Evolutionary conservation across 2,113 vertebrate genomes (phyloP).

Genomic region (Anguilla rostrata): DNA sequence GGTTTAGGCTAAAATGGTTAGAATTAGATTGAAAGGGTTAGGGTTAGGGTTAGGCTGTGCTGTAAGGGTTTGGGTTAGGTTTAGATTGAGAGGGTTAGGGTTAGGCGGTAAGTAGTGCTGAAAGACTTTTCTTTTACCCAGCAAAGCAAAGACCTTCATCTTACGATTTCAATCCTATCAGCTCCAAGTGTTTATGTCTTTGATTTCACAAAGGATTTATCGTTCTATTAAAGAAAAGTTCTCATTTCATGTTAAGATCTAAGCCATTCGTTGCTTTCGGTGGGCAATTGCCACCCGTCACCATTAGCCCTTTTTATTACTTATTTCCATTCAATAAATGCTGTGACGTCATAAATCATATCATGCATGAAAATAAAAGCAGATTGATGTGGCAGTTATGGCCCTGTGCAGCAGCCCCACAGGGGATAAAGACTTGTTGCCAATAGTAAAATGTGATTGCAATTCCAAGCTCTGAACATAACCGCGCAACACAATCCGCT

Average conservation of each 20-base stretch:
- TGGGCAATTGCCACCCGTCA: conserved; percentile 29
- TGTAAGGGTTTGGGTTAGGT: no score
- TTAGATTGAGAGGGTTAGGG: no score
- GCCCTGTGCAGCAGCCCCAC: not conserved
- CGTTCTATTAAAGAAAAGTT: conserved; percentile 34
- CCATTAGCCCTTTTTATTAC: conserved; percentile 33
- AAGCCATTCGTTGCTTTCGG: conserved; percentile 28
- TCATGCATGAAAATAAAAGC: conserved; percentile 30
- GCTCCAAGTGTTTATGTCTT: conserved; percentile 30
- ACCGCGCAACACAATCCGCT: not conserved
- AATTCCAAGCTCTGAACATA: conserved; percentile 10
- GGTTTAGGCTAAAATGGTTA: no score
- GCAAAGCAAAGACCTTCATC: conserved; percentile 20
- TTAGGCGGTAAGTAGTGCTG: no score
- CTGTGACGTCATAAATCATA: conserved; percentile 41
- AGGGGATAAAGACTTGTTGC: conserved; percentile 18
- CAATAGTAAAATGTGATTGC: conserved; percentile 16
- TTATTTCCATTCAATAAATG: conserved; percentile 44
- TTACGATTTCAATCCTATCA: conserved; percentile 18
- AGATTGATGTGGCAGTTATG: conserved; percentile 36
- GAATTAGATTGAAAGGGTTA: no score
- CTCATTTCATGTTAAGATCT: conserved; percentile 18
- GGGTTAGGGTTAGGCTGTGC: no score
- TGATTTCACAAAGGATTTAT: conserved; percentile 43
- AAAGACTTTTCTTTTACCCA: not conserved